Evolutionary conservation across 2,888 invertebrate genomes (phyloP).

Genomic region (Hirtodrosophila histrioides): DNA sequence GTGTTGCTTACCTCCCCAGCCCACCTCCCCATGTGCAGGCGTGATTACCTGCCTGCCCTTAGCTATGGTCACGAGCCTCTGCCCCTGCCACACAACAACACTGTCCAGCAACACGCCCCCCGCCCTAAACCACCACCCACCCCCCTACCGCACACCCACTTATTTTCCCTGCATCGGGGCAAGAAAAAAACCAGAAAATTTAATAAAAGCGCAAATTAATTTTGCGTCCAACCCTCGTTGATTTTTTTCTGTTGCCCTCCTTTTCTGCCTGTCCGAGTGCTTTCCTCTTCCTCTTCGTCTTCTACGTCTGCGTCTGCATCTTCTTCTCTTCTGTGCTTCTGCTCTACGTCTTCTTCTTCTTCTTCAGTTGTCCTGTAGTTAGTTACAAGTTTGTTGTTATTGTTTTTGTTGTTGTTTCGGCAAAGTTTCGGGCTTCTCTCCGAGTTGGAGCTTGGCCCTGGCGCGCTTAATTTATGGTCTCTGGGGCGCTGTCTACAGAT

Average conservation of each 20-base stretch:
- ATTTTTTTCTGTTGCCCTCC: constrained; percentile 18
- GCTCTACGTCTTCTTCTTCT: constrained; percentile 3
- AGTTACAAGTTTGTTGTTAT: constrained; percentile 70
- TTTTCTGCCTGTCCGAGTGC: background rate
- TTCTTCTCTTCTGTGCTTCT: too few relatives aligned
- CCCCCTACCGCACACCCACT: background rate
- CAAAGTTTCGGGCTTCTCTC: constrained; percentile 51
- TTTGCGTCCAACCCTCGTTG: constrained; percentile 73
- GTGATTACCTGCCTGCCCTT: constrained; percentile 64
- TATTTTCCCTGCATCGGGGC: background rate
- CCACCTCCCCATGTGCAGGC: constrained; percentile 30
- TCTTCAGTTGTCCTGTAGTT: constrained; percentile 62
- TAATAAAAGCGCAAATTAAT: constrained; percentile 79
- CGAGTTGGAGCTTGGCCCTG: constrained; percentile 57
- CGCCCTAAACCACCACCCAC: background rate
- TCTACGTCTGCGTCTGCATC: background rate
- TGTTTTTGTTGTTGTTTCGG: constrained; percentile 39
- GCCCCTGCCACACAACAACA: constrained; percentile 4
- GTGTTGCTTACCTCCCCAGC: constrained; percentile 1
- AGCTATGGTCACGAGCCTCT: constrained; percentile 13
- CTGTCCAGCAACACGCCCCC: constrained; percentile 12
- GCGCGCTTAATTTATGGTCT: constrained; percentile 76
- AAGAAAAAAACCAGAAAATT: constrained; percentile 63
- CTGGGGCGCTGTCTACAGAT: constrained; percentile 76
- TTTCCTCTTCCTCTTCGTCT: constrained; percentile 4